A percentile compares a stretch with the other conserved stretches of the same genome.
Conservation (phyloP, 2,888 invertebrate species). For the Proisotoma minuta region DNA sequence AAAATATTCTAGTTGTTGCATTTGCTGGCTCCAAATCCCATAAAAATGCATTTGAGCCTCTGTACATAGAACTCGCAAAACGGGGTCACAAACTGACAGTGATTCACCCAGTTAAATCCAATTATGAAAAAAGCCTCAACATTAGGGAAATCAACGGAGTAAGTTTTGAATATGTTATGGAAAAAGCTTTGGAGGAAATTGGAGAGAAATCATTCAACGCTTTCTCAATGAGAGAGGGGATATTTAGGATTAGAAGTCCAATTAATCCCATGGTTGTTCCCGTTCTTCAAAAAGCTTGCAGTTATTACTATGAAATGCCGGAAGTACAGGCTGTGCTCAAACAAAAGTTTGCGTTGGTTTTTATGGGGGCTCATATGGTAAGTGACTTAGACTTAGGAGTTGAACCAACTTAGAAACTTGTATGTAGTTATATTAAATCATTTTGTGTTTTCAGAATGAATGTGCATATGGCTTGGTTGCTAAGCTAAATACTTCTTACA, state of each 20-base stretch:
- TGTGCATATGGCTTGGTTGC: constrained; percentile 47
- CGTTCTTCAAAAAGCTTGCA: constrained; percentile 8
- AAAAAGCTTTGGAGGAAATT: constrained; percentile 12
- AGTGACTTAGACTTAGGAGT: too few relatives aligned
- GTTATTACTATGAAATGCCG: constrained; percentile 16
- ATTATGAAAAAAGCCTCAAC: constrained; percentile 51
- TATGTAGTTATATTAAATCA: neutral
- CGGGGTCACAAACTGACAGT: constrained; percentile 57
- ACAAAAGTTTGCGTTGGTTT: constrained; percentile 46
- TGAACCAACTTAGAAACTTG: neutral
- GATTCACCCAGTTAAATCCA: constrained; percentile 52
- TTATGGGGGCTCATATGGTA: constrained; percentile 40
- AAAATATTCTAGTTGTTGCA: constrained; percentile 53
- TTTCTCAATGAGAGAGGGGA: constrained; percentile 1
- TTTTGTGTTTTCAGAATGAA: constrained; percentile 43
- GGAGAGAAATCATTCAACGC: neutral
- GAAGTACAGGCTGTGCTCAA: constrained; percentile 14
- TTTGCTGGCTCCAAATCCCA: constrained; percentile 56
- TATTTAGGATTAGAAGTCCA: neutral
- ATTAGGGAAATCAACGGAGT: constrained; percentile 36
- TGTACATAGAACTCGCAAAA: constrained; percentile 55
- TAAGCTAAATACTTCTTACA: constrained; percentile 49
- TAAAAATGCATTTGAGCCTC: constrained; percentile 53
- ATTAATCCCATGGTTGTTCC: constrained; percentile 12
- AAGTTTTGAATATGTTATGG: constrained; percentile 14